These are phyloP conservation scores for Rissa tridactyla DNA, from an alignment of 2,113 vertebrate species.

Conservation along the genomic window DNA sequence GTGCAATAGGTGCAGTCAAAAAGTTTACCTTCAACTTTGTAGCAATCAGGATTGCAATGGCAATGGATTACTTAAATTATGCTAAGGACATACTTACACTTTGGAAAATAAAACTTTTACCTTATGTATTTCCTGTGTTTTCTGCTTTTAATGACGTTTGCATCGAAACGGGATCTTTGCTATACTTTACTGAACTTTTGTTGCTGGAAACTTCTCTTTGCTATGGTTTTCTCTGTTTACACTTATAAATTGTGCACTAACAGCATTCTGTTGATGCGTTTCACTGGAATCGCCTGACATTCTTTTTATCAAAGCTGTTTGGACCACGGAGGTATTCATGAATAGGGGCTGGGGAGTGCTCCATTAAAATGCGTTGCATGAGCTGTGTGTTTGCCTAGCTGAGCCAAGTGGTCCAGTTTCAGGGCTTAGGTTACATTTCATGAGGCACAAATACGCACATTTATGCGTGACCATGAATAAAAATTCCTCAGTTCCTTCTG, in stretches of 20 bases:
- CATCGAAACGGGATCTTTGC: background rate
- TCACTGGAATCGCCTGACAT: background rate
- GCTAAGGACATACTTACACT: background rate
- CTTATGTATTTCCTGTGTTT: background rate
- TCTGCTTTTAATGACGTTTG: background rate
- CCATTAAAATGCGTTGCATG: background rate
- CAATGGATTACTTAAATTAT: conserved; percentile 1
- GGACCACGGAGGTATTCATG: background rate
- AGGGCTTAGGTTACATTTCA: background rate
- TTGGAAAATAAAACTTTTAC: conserved; percentile 16
- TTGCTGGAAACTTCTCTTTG: background rate
- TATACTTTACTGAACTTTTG: background rate
- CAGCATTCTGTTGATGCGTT: background rate
- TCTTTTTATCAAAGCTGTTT: background rate
- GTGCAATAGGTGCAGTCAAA: conserved; percentile 59
- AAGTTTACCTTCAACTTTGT: conserved; percentile 43
- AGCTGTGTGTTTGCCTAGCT: background rate
- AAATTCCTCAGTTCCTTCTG: background rate
- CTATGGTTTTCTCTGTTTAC: background rate
- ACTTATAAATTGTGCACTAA: background rate
- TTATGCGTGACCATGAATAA: background rate
- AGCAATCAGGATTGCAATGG: conserved; percentile 17
- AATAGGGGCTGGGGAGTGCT: background rate
- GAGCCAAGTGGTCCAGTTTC: background rate
- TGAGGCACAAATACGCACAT: background rate